Evolutionary conservation across 2,113 vertebrate species (phyloP).

Genomic region (Eleginops maclovinus): DNA sequence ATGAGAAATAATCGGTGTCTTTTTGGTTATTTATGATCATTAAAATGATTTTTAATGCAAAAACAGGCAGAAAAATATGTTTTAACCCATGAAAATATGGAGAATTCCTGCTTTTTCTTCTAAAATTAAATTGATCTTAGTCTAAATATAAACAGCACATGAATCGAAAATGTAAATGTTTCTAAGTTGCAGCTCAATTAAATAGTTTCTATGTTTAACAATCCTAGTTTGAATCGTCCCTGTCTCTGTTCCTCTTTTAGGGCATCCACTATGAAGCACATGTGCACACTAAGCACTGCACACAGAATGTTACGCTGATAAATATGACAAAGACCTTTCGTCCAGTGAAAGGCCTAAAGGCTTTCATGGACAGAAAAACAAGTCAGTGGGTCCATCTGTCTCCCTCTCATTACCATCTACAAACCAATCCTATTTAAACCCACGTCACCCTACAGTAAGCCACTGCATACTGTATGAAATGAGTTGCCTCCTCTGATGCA

Average conservation of each 20-base stretch:
- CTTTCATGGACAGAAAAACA: constrained; percentile 18
- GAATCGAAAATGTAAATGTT: too few species aligned
- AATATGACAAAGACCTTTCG: background rate
- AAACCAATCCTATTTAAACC: constrained; percentile 68
- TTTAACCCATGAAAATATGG: too few species aligned
- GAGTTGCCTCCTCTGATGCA: background rate
- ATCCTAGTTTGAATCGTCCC: background rate
- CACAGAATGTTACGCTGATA: background rate
- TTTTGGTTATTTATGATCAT: too few species aligned
- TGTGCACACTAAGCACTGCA: background rate
- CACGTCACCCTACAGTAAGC: constrained; percentile 58
- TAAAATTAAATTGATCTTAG: too few species aligned
- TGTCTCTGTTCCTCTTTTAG: background rate
- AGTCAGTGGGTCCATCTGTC: constrained; percentile 54
- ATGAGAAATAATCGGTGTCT: too few species aligned
- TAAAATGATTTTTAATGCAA: too few species aligned
- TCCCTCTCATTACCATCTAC: constrained; percentile 35
- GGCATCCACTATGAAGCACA: background rate
- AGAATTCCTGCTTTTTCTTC: too few species aligned
- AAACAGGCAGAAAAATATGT: too few species aligned
- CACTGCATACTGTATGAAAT: constrained; percentile 44
- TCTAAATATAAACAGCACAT: too few species aligned
- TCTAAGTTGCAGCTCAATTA: too few species aligned
- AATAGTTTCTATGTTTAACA: background rate
- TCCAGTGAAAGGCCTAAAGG: background rate